Evolutionary conservation across 2,797 vertebrate species (phyloP).

Genomic region (Hyperoplus immaculatus): DNA sequence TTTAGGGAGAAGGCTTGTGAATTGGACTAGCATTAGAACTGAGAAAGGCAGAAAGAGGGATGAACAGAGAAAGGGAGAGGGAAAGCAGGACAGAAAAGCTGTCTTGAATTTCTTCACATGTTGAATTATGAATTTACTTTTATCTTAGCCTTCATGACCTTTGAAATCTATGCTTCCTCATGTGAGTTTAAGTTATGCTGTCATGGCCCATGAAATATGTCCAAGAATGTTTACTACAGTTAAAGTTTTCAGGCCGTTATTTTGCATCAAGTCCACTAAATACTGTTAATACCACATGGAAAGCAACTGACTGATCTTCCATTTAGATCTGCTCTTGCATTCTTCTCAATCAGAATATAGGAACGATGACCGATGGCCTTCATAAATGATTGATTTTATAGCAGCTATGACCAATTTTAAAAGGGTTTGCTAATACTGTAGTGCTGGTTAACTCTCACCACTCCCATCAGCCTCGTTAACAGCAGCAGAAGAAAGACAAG

Average conservation of each 20-base stretch:
- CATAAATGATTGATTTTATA: not conserved
- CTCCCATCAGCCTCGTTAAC: not conserved
- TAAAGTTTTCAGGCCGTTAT: not conserved
- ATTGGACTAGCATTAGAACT: slow-evolving; percentile 44
- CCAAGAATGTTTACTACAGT: slow-evolving; percentile 12
- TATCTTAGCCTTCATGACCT: slow-evolving; percentile 58
- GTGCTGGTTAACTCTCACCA: not conserved
- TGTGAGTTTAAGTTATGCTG: slow-evolving; percentile 24
- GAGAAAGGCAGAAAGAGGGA: slow-evolving; percentile 18
- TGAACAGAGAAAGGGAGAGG: not conserved
- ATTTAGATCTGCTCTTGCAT: not conserved
- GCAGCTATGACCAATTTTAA: too few species aligned
- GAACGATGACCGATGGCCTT: not conserved
- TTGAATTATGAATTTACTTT: slow-evolving; percentile 53
- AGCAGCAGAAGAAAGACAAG: not conserved
- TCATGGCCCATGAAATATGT: slow-evolving; percentile 16
- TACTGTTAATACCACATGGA: not conserved
- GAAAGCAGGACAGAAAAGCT: slow-evolving; percentile 16
- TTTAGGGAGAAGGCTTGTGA: slow-evolving; percentile 43
- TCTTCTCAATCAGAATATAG: not conserved
- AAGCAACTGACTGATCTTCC: not conserved
- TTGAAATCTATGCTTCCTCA: slow-evolving; percentile 18
- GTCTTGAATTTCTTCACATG: slow-evolving; percentile 12
- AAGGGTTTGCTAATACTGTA: too few species aligned
- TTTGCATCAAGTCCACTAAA: not conserved